These are phyloP conservation scores for Limonius californicus DNA, from an alignment of 1,140 invertebrate genomes.

Conservation along the genomic window DNA sequence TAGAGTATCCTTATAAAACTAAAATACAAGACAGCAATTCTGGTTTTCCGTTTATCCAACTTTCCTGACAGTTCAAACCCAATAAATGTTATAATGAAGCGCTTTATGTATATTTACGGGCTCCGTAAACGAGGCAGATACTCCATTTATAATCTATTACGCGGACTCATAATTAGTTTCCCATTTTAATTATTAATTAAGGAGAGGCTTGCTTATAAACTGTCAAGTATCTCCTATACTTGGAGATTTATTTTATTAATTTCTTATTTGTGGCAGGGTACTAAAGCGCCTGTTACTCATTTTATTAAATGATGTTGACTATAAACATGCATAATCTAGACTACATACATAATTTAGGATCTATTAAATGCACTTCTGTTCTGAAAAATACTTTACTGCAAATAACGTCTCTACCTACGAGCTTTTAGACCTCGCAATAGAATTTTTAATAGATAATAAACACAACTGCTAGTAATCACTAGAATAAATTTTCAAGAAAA, in stretches of 20 bases:
- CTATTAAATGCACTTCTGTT: too few species aligned
- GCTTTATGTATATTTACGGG: slow-evolving; percentile 38
- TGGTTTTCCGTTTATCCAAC: slow-evolving; percentile 40
- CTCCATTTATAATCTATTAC: slow-evolving; percentile 39
- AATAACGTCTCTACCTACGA: too few species aligned
- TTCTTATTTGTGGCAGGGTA: slow-evolving; percentile 22
- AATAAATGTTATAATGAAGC: slow-evolving; percentile 40
- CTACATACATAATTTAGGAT: too few species aligned
- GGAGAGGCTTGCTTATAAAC: slow-evolving; percentile 32
- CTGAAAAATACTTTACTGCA: too few species aligned
- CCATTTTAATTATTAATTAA: slow-evolving; percentile 40
- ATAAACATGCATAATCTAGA: not conserved
- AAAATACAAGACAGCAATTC: slow-evolving; percentile 41
- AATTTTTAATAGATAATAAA: too few species aligned
- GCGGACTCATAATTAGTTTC: slow-evolving; percentile 39
- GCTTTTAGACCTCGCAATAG: too few species aligned
- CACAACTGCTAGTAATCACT: too few species aligned
- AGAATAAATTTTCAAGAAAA: too few species aligned
- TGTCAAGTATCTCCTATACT: slow-evolving; percentile 25
- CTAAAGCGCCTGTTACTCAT: not conserved
- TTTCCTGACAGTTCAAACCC: slow-evolving; percentile 38
- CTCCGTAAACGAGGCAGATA: slow-evolving; percentile 34
- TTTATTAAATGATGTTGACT: not conserved
- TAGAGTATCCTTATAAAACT: slow-evolving; percentile 43
- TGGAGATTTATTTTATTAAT: slow-evolving; percentile 30